phyloP scores from a whole-genome alignment of 2,797 vertebrate genomes.

The Xenops minutus region DNA sequence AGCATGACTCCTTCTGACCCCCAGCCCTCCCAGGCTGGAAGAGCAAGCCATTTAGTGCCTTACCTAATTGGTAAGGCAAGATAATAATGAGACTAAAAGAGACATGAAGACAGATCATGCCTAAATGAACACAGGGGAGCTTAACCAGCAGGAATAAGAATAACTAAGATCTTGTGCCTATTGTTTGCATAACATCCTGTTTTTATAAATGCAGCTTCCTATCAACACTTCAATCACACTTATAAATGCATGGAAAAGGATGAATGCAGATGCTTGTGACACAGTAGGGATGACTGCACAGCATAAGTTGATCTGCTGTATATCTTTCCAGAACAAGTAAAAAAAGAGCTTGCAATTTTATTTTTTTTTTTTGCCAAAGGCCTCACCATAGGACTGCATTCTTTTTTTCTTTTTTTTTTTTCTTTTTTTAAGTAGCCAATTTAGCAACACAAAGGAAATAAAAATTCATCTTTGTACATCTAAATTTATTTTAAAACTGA shows the following conservation, averaged over 20 bases:
- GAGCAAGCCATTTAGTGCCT: not conserved
- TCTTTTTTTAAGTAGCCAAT: slow-evolving; percentile 44
- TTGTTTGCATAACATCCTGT: slow-evolving; percentile 10
- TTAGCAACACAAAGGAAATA: slow-evolving; percentile 70
- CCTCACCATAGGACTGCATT: not conserved
- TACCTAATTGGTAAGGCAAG: slow-evolving; percentile 8
- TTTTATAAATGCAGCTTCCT: slow-evolving; percentile 25
- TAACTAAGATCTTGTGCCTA: not conserved
- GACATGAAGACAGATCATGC: not conserved
- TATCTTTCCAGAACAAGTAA: not conserved
- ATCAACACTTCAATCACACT: not conserved
- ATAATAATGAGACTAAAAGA: not conserved
- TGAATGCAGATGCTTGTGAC: not conserved
- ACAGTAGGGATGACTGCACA: not conserved
- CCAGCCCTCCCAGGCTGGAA: slow-evolving; percentile 11
- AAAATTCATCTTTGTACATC: slow-evolving; percentile 73
- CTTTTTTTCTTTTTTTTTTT: not conserved
- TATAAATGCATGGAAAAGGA: not conserved
- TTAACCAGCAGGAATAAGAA: not conserved
- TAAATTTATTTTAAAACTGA: slow-evolving; percentile 76
- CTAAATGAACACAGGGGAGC: not conserved
- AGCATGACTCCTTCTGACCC: slow-evolving; percentile 34
- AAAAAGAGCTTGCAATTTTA: not conserved
- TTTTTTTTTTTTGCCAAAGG: not conserved
- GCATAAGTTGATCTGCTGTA: not conserved